Evolutionary conservation across 2,888 invertebrate species (phyloP), one percentile per base, ranked within the genome.

Genomic region (Napeogenes inachia): DNA sequence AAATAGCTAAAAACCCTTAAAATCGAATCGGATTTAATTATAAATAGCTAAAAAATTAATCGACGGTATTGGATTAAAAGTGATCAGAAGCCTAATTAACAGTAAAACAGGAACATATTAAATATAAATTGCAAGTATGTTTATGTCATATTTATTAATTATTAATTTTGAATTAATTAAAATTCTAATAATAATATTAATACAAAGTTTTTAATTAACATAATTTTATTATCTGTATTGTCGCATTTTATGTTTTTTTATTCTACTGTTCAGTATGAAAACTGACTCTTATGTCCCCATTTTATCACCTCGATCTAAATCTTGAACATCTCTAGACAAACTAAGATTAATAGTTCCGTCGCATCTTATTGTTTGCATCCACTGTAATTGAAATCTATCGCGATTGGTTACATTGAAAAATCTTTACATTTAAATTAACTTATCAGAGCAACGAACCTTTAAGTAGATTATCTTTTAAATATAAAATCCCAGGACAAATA

Each of bases 311-410:
- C 38, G 5, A 42, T 42, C 42, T 42, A 42, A 42, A 42, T 42
- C 42, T 50, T 64, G 57, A 56, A 57, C 46, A 54, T 50, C 58
- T 53, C 56, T 8, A 42, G 13, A 54, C 63, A 57, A 60, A 66
- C 56, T 13, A 66, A 64, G 65, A 68, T 68, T 68, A 67, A 68
- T 67, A 63, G 45, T 38, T 32, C 33, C 45, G 35, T 45, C 45
- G 56, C n/a, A 62, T 50, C 60, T 35, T 54, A 65, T 61, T 64
- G 69, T 67, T 66, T 63, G 57, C 60, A 59, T 54, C 61, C 42
- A 12, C 45, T 32, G 45, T 46, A 61, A 68, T 67, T 64, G 65
- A 65, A 64, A 67, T 30, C 58, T 62, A 68, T 65, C 50, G 67
- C 64, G 53, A 50, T 63, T 5, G 54, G 46, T 30, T 33, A 45